phyloP scores from a whole-genome alignment of 2,888 invertebrate species.

The Cephus runcator region DNA sequence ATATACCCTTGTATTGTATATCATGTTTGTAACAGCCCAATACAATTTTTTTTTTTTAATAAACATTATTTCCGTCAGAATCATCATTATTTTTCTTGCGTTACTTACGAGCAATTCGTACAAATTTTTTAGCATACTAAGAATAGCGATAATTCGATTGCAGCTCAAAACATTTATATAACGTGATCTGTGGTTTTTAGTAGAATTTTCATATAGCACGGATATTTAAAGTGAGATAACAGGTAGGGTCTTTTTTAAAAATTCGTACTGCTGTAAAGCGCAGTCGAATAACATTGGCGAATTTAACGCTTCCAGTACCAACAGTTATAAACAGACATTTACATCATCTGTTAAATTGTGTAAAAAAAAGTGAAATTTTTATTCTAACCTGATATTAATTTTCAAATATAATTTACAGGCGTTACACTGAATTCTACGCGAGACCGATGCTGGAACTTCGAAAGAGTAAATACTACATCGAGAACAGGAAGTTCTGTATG shows the following conservation, averaged over 20 bases:
- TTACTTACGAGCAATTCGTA: not conserved
- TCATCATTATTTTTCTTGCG: not conserved
- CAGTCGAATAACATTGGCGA: not conserved
- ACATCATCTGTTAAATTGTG: no score
- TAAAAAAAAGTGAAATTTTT: not conserved
- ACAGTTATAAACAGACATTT: not conserved
- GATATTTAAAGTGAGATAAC: not conserved
- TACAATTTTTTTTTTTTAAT: not conserved
- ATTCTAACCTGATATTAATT: not conserved
- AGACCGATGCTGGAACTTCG: not conserved
- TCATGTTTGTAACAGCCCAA: not conserved
- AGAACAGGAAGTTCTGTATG: not conserved
- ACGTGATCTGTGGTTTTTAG: not conserved
- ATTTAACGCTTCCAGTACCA: not conserved
- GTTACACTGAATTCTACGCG: not conserved
- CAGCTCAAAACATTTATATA: not conserved
- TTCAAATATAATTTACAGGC: not conserved
- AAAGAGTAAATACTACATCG: not conserved
- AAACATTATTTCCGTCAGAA: not conserved
- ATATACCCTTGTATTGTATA: no score
- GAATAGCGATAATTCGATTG: not conserved
- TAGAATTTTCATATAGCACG: not conserved
- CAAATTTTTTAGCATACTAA: not conserved
- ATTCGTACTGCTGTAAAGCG: not conserved
- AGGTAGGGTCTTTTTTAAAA: not conserved